A percentile compares a stretch with the other conserved stretches of the same genome.
Evolutionary conservation across 1,140 invertebrate species (phyloP).

Genomic region (Bicyclus anynana): DNA sequence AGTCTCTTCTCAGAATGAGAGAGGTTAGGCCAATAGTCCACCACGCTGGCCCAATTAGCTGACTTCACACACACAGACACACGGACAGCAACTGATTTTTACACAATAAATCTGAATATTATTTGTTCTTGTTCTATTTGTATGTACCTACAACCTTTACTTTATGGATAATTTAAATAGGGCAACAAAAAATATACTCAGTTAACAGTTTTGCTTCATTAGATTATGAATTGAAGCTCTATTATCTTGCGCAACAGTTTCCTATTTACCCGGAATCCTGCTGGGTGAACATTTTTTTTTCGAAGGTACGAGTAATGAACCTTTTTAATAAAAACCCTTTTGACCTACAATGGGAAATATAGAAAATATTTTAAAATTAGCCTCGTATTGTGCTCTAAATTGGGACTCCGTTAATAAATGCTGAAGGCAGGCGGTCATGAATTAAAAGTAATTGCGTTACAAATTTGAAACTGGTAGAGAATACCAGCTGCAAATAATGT

Average conservation of each 20-base stretch:
- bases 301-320: too few species aligned
- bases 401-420: constrained; percentile 40
- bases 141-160: too few species aligned
- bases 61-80: too few species aligned
- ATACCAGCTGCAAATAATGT: constrained; percentile 54
- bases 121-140: too few species aligned
- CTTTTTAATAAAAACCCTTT: constrained; percentile 14
- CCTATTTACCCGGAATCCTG: constrained; percentile 36
- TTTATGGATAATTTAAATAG: too few species aligned
- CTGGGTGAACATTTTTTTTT: constrained; percentile 15
- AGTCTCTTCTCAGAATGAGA: too few species aligned
- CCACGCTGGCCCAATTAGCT: too few species aligned
- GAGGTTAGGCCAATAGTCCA: too few species aligned
- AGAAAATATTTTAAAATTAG: constrained; percentile 17
- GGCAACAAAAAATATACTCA: neutral
- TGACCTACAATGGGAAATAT: neutral
- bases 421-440: constrained; percentile 40
- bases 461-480: constrained; percentile 53
- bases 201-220: constrained; percentile 34
- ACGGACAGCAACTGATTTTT: too few species aligned
- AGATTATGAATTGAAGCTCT: constrained; percentile 38
- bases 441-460: constrained; percentile 71
- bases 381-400: constrained; percentile 22
- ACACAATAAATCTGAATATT: too few species aligned
- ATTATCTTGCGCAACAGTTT: constrained; percentile 42